These are phyloP conservation scores for Pyrrhura leucotis DNA, from an alignment of 2,797 vertebrate genomes.

Conservation along the genomic window DNA sequence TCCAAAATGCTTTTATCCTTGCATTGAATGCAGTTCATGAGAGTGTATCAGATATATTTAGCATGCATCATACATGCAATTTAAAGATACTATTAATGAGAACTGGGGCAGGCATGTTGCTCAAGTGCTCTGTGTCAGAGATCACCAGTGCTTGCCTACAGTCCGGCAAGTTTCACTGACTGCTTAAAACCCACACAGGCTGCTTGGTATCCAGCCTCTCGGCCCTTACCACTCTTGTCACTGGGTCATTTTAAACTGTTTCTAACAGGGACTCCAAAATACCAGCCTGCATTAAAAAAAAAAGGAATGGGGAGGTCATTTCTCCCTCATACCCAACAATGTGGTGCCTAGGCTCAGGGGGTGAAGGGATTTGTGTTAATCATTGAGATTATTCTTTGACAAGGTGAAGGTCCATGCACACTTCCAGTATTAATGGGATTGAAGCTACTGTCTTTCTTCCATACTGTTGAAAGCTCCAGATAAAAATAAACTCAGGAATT, in stretches of 20 bases:
- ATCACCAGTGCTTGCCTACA: accelerated
- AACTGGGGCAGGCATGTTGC: not conserved
- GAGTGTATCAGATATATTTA: not conserved
- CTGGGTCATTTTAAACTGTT: not conserved
- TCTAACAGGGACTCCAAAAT: not conserved
- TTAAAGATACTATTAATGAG: not conserved
- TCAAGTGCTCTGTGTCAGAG: not conserved
- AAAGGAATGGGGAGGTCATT: not conserved
- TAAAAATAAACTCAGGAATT: not conserved
- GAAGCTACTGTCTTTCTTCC: not conserved
- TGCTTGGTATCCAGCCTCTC: not conserved
- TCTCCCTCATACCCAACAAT: not conserved
- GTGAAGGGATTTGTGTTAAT: not conserved
- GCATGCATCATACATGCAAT: not conserved
- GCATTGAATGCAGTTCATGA: not conserved
- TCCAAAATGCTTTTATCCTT: not conserved
- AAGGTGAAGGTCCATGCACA: not conserved
- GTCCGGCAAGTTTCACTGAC: not conserved
- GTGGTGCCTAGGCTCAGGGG: not conserved
- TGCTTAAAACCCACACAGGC: not conserved
- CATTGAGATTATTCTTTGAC: not conserved
- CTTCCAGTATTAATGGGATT: not conserved
- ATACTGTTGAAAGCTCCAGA: not conserved
- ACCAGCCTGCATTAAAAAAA: not conserved
- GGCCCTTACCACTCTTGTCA: not conserved